These are phyloP conservation scores for Muscidifurax raptorellus DNA, from an alignment of 1,140 invertebrate species.

Conservation along the genomic window DNA sequence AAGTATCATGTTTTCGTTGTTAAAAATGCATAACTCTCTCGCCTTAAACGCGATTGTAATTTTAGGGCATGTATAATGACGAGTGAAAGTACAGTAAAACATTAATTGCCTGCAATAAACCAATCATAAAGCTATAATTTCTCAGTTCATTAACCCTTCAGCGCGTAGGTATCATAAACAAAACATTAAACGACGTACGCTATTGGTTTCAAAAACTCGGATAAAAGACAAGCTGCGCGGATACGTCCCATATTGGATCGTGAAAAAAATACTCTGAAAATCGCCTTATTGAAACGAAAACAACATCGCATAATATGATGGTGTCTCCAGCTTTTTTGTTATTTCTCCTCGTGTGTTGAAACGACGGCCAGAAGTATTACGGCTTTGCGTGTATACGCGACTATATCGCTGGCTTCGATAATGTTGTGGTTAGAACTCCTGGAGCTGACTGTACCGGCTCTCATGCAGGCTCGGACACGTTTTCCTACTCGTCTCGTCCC, in stretches of 20 bases:
- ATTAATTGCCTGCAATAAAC: neutral
- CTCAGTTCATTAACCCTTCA: neutral
- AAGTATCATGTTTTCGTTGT: neutral
- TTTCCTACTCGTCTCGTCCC: slow-evolving; percentile 48
- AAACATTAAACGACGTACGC: neutral
- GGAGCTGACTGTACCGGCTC: slow-evolving; percentile 40
- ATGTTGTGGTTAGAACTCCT: slow-evolving; percentile 50
- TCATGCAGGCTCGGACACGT: slow-evolving; percentile 49
- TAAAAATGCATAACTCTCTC: neutral
- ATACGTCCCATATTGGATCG: neutral
- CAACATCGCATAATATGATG: neutral
- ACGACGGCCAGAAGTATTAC: slow-evolving; percentile 4
- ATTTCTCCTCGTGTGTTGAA: slow-evolving; percentile 6
- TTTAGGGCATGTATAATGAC: neutral
- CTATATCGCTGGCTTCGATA: slow-evolving; percentile 9
- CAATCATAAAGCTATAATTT: neutral
- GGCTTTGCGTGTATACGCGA: neutral
- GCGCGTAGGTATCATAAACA: neutral
- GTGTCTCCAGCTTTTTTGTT: neutral
- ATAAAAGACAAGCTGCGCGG: neutral
- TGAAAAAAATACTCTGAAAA: neutral
- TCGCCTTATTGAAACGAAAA: slow-evolving; percentile 44
- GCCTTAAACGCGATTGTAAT: neutral
- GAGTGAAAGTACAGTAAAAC: slow-evolving; percentile 1
- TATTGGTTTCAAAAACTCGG: neutral